phyloP scores from a whole-genome alignment of 1,140 invertebrate species.

The Cotesia typhae region DNA sequence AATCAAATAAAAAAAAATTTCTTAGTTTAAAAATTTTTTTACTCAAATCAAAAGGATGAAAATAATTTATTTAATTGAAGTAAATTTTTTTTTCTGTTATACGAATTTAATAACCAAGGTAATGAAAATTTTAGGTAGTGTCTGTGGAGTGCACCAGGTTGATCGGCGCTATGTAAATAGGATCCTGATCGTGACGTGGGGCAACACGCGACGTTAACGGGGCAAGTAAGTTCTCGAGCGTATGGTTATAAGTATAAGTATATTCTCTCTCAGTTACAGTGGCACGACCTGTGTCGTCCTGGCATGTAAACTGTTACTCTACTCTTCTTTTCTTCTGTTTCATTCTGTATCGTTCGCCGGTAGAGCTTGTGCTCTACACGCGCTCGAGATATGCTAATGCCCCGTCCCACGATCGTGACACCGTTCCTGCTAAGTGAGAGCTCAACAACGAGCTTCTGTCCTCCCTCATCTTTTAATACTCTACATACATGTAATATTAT shows the following conservation, averaged over 20 bases:
- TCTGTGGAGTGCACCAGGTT: not conserved
- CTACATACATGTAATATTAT: constrained; percentile 10
- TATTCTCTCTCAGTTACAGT: not conserved
- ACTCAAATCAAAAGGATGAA: no score
- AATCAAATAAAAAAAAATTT: no score
- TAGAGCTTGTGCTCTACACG: constrained; percentile 41
- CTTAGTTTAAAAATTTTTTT: no score
- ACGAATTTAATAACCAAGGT: not conserved
- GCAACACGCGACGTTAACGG: constrained; percentile 48
- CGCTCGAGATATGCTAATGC: constrained; percentile 51
- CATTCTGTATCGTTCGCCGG: not conserved
- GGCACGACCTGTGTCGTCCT: constrained; percentile 29
- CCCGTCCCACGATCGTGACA: constrained; percentile 41
- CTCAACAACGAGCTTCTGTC: constrained; percentile 37
- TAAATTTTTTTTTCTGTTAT: not conserved
- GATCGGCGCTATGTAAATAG: constrained; percentile 55
- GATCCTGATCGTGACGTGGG: constrained; percentile 52
- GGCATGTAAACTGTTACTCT: constrained; percentile 17
- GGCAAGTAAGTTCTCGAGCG: constrained; percentile 39
- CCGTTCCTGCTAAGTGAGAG: constrained; percentile 43
- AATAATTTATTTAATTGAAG: no score
- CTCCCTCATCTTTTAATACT: constrained; percentile 14
- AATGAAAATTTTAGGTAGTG: not conserved
- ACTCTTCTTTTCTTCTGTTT: constrained; percentile 17
- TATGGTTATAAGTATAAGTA: not conserved